These are phyloP conservation scores for Grantiella picta DNA, from an alignment of 2,113 vertebrate species.

Conservation along the genomic window DNA sequence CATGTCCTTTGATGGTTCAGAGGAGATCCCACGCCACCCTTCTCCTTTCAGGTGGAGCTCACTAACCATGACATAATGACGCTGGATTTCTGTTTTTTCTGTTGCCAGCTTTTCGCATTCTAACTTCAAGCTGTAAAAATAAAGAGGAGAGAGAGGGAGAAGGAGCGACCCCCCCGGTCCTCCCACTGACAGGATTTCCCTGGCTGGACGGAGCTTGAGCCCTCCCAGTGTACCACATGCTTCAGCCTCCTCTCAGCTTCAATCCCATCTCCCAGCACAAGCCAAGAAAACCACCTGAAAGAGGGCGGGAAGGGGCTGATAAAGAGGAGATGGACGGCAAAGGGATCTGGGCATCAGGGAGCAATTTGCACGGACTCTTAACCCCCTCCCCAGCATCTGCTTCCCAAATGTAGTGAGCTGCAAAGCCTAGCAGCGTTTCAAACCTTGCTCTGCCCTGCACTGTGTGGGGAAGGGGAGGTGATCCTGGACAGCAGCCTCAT, in stretches of 20 bases:
- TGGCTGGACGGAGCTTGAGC: neutral
- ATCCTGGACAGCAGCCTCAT: neutral
- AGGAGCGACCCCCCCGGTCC: neutral
- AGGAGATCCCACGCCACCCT: neutral
- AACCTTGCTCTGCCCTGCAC: neutral
- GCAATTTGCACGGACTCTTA: neutral
- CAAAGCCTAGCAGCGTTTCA: neutral
- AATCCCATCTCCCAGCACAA: neutral
- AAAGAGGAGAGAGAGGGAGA: neutral
- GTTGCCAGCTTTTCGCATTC: slow-evolving; percentile 94
- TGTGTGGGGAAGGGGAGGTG: neutral
- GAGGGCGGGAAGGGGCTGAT: neutral
- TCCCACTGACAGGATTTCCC: neutral
- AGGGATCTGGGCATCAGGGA: slow-evolving; percentile 1
- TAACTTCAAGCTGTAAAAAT: slow-evolving; percentile 83
- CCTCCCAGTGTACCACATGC: neutral
- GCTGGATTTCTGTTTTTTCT: slow-evolving; percentile 93
- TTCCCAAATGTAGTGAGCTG: slow-evolving; percentile 35
- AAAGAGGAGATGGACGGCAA: neutral
- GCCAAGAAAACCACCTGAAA: slow-evolving; percentile 27
- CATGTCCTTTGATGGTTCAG: neutral
- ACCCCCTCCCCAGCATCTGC: slow-evolving; percentile 43
- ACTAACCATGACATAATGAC: slow-evolving; percentile 95
- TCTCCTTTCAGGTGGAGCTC: neutral
- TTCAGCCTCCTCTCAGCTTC: neutral